These are phyloP conservation scores for Neoitamus cyanurus DNA, from an alignment of 2,888 invertebrate genomes.

Conservation along the genomic window DNA sequence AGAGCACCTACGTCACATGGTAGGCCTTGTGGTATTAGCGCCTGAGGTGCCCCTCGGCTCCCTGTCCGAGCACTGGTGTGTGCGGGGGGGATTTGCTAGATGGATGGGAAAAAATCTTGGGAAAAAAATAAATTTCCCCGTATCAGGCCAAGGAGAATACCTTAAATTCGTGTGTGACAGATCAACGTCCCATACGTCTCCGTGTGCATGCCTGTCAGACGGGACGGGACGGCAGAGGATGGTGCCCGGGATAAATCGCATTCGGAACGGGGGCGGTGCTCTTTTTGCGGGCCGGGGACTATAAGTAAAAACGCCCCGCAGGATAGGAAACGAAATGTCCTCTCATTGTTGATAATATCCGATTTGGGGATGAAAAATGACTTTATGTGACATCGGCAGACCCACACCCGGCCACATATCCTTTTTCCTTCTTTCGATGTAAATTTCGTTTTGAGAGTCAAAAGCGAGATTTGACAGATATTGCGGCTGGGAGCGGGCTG, in stretches of 20 bases:
- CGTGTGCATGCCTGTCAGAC: conserved; percentile 26
- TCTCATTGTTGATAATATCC: conserved; percentile 49
- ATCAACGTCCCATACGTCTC: conserved; percentile 37
- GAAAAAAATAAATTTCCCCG: conserved; percentile 21
- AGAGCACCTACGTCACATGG: background rate
- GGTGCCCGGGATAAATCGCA: conserved; percentile 23
- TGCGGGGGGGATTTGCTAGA: background rate
- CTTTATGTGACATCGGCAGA: conserved; percentile 35
- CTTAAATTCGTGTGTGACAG: conserved; percentile 45
- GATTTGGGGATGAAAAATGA: conserved; percentile 49
- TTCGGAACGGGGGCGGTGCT: background rate
- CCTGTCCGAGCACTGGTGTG: background rate
- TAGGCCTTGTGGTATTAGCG: conserved; percentile 20
- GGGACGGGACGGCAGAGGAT: background rate
- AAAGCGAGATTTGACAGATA: conserved; percentile 40
- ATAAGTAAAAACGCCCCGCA: conserved; percentile 25
- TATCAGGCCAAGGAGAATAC: conserved; percentile 39
- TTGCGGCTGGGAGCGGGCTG: background rate
- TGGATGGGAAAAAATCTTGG: background rate
- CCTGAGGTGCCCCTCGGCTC: background rate
- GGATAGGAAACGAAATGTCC: conserved; percentile 43
- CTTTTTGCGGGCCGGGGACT: background rate
- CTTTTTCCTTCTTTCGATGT: conserved; percentile 32
- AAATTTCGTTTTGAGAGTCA: conserved; percentile 30
- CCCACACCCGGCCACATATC: conserved; percentile 3